Conservation (phyloP, 2,888 invertebrate genomes). For the Prosopocoilus inquinatus region DNA sequence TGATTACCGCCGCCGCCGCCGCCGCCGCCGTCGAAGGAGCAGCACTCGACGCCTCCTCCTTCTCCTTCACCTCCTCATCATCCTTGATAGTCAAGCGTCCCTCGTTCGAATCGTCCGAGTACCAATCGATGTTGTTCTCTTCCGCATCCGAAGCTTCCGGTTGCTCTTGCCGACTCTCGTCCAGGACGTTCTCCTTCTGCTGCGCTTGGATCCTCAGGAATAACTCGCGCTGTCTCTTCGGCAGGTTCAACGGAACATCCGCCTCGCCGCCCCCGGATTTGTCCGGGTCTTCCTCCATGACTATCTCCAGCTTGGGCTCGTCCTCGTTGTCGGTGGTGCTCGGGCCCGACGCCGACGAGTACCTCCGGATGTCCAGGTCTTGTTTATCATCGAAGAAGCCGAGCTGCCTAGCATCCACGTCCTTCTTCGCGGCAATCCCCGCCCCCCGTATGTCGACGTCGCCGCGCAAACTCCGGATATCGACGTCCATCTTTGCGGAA, state of each 20-base stretch:
- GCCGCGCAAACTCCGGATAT: constrained; percentile 13
- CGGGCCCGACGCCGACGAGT: constrained; percentile 6
- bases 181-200: constrained; percentile 54
- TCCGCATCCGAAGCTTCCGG: constrained; percentile 31
- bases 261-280: constrained; percentile 15
- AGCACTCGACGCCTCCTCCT: constrained; percentile 30
- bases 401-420: constrained; percentile 51
- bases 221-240: constrained; percentile 65
- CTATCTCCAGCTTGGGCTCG: constrained; percentile 29
- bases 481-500: constrained; percentile 18
- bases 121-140: constrained; percentile 61
- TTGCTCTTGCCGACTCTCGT: constrained; percentile 36
- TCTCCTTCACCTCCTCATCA: constrained; percentile 43
- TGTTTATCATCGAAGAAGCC: constrained; percentile 21
- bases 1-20: constrained; percentile 39
- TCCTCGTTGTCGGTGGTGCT: constrained; percentile 26
- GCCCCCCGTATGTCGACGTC: constrained; percentile 19
- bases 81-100: constrained; percentile 49
- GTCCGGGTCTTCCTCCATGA: constrained; percentile 24
- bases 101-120: constrained; percentile 78
- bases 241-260: constrained; percentile 56
- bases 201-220: constrained; percentile 67
- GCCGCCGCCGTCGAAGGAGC: neutral
- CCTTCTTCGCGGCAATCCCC: constrained; percentile 33
- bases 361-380: constrained; percentile 36